These are phyloP conservation scores for Isichthys henryi DNA, from an alignment of 2,113 vertebrate species.

Conservation along the genomic window DNA sequence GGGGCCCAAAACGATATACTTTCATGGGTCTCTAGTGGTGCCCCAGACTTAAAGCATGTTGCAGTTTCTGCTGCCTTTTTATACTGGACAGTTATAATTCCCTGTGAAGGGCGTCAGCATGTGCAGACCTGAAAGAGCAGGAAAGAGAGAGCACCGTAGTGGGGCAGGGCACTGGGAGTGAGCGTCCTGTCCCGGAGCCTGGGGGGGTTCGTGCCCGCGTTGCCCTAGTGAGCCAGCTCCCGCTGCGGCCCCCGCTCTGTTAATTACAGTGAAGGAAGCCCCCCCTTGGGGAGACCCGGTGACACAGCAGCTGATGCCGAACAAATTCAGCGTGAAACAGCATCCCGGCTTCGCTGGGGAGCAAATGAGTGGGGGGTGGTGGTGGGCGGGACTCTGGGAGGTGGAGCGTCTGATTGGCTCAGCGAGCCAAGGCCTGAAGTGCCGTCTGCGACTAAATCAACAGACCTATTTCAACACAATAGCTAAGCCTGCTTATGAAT, in stretches of 20 bases:
- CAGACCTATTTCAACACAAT: slow-evolving; percentile 11
- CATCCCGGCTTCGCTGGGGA: slow-evolving; percentile 28
- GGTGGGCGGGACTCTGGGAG: neutral
- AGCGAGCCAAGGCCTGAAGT: slow-evolving; percentile 1
- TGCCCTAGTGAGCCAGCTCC: slow-evolving; percentile 27
- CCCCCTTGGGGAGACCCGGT: slow-evolving; percentile 28
- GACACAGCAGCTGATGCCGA: slow-evolving; percentile 32
- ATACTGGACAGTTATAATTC: neutral
- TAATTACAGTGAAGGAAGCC: slow-evolving; percentile 37
- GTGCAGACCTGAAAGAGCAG: neutral
- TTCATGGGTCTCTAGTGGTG: neutral
- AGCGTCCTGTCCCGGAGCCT: neutral
- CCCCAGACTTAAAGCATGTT: neutral
- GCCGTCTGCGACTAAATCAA: slow-evolving; percentile 25
- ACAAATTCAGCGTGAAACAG: slow-evolving; percentile 31
- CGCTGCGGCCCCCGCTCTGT: slow-evolving; percentile 20
- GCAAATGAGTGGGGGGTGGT: slow-evolving; percentile 11
- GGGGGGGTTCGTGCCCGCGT: neutral
- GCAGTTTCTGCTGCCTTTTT: neutral
- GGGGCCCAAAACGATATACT: neutral
- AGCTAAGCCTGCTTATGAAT: neutral
- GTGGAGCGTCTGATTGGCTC: neutral
- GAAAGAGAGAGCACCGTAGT: neutral
- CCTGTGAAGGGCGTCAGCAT: neutral
- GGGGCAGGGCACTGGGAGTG: neutral